Evolutionary conservation across 2,888 invertebrate species (phyloP).

Genomic region (Mimas tiliae): DNA sequence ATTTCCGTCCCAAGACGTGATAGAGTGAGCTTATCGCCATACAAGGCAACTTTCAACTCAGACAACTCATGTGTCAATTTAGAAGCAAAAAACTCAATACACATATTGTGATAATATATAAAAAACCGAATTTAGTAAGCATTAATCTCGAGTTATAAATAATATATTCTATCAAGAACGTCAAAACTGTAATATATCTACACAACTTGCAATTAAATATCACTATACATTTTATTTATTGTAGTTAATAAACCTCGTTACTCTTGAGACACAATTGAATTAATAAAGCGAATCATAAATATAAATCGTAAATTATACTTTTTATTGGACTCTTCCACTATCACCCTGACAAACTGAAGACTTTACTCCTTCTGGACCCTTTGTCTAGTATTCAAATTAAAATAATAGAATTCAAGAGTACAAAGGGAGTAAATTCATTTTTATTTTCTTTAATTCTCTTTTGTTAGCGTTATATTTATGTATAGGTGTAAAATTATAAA

Average conservation of each 20-base stretch:
- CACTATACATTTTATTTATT: not conserved
- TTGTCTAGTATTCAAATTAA: conserved; percentile 16
- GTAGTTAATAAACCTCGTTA: not conserved
- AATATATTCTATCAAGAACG: no score
- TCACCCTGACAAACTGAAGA: not conserved
- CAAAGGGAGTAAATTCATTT: not conserved
- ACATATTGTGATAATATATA: no score
- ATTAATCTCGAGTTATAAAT: no score
- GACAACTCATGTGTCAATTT: no score
- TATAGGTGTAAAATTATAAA: not conserved
- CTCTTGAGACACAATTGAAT: conserved; percentile 4
- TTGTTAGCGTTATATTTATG: conserved; percentile 6
- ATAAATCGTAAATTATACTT: conserved; percentile 1
- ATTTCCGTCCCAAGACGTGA: no score
- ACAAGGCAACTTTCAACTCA: no score
- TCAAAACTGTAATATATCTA: no score
- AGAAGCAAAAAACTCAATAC: no score
- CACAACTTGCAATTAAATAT: no score
- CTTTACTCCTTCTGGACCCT: not conserved
- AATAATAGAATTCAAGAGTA: not conserved
- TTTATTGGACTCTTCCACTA: conserved; percentile 1
- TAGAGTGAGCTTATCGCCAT: no score
- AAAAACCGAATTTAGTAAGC: no score
- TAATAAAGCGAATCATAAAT: conserved; percentile 3
- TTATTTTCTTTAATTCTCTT: conserved; percentile 1